Evolutionary conservation across 1,140 invertebrate species (phyloP).

Genomic region (Orussus abietinus): DNA sequence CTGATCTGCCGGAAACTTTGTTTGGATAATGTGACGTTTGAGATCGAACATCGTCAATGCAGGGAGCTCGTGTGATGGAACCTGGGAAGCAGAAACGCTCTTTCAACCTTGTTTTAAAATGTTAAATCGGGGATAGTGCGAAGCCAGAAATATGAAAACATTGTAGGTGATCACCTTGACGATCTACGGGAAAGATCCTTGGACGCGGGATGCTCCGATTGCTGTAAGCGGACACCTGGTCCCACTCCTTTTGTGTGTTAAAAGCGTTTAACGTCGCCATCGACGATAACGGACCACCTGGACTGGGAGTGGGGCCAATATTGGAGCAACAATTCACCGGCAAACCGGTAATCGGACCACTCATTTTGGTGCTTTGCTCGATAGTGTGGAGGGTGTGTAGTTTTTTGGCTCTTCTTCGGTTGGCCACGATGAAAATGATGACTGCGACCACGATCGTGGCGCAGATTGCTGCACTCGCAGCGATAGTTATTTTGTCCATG

Average conservation of each 20-base stretch:
- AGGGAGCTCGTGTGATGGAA: slow-evolving; percentile 59
- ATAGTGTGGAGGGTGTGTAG: slow-evolving; percentile 69
- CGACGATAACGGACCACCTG: slow-evolving; percentile 73
- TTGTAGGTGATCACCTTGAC: slow-evolving; percentile 50
- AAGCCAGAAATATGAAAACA: neutral
- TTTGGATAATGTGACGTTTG: slow-evolving; percentile 54
- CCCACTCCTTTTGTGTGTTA: slow-evolving; percentile 86
- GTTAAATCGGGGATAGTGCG: neutral
- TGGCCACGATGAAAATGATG: slow-evolving; percentile 82
- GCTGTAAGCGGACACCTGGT: slow-evolving; percentile 89
- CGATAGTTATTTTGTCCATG: slow-evolving; percentile 93
- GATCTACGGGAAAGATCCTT: slow-evolving; percentile 71
- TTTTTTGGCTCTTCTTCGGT: slow-evolving; percentile 68
- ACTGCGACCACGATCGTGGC: slow-evolving; percentile 86
- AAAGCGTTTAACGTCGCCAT: slow-evolving; percentile 76
- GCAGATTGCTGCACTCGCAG: slow-evolving; percentile 87
- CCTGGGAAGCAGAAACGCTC: slow-evolving; percentile 49
- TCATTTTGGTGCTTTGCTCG: slow-evolving; percentile 60
- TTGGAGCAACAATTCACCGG: slow-evolving; percentile 73
- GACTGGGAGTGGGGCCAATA: slow-evolving; percentile 67
- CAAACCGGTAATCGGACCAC: slow-evolving; percentile 64
- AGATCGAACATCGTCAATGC: slow-evolving; percentile 64
- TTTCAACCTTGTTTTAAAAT: neutral
- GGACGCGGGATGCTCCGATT: slow-evolving; percentile 83
- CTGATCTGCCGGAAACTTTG: slow-evolving; percentile 55